Base-by-base conservation (phyloP, 64 coral and sea anemone genomes). In the Actinia equina region DNA sequence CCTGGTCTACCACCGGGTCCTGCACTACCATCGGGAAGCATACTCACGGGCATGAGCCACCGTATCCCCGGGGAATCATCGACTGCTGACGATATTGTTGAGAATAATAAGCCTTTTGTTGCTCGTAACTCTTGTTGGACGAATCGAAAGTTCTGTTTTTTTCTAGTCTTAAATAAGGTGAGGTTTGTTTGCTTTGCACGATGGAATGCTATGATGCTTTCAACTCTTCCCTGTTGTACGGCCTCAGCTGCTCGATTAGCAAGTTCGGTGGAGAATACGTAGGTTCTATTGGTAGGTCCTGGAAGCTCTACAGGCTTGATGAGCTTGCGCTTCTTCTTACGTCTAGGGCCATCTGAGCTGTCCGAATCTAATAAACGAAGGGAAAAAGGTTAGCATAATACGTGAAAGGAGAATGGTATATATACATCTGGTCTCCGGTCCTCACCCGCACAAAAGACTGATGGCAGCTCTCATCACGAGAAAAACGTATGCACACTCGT, bases 241-340 rank as follows among this genome's bases (percentile, higher is more conserved):
- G 97, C 97, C 74, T 99, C 97, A 8, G 97, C 97, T 78, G 97
- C 97, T 19, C 93, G 89, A 59, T 99, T 99, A 12, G 97, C 97
- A 16, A 99, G 77, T 14, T 49, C 88, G 27, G 97, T 99, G 76
- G 97, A 99, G 84, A 99, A 99, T 43, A 99, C 88, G 65, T 93
- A 99, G 16, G 94, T 92, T 43, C 97, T 88, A 43, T 99, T 94
- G 20, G 91, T 88, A 18, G 93, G 90, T 17, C 84, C 89, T 18
- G 92, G 95, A 6, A 95, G 89, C 69, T 88, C 93, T 10, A 83
- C 76, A 49, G 93, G 71, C 44, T 79, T 92, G 0, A 60, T 27
- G 41, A 93, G 6, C 78, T 95, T 99, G 51, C 78, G 74, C 78
- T 95, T 99, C 57, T 82, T 99, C 22, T 77, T 92, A 52, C 88